Evolutionary conservation across 2,888 invertebrate genomes (phyloP).

Genomic region (Ormyrus rosae): DNA sequence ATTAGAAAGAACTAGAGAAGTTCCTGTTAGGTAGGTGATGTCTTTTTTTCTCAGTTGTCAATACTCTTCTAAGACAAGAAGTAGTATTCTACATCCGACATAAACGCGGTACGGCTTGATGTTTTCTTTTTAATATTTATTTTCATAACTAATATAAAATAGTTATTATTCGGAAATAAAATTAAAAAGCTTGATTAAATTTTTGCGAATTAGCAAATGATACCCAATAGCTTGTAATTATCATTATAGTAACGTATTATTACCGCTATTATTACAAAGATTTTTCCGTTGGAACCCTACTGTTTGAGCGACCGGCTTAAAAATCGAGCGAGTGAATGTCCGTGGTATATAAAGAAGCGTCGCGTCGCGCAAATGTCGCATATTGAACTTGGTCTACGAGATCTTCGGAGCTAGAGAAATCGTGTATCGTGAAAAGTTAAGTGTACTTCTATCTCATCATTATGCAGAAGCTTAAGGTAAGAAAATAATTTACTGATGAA

Average conservation of each 20-base stretch:
- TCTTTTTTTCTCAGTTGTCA: slow-evolving; percentile 1
- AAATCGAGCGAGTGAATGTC: slow-evolving; percentile 68
- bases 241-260: too few species aligned
- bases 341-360: slow-evolving; percentile 57
- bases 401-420: slow-evolving; percentile 60
- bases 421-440: slow-evolving; percentile 53
- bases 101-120: not conserved
- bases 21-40: slow-evolving; percentile 35
- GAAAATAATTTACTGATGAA: not conserved
- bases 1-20: slow-evolving; percentile 34
- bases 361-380: slow-evolving; percentile 57
- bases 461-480: slow-evolving; percentile 35
- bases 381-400: slow-evolving; percentile 55
- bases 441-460: slow-evolving; percentile 37
- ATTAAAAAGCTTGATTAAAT: too few species aligned
- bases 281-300: too few species aligned
- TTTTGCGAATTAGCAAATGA: too few species aligned
- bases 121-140: not conserved
- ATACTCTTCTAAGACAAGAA: not conserved
- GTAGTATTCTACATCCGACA: not conserved
- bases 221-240: too few species aligned
- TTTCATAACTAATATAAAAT: too few species aligned
- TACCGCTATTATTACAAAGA: too few species aligned
- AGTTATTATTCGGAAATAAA: too few species aligned
- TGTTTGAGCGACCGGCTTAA: not conserved